These are phyloP conservation scores for Tadarida brasiliensis DNA, from an alignment of 2,797 vertebrate species.

Conservation along the genomic window DNA sequence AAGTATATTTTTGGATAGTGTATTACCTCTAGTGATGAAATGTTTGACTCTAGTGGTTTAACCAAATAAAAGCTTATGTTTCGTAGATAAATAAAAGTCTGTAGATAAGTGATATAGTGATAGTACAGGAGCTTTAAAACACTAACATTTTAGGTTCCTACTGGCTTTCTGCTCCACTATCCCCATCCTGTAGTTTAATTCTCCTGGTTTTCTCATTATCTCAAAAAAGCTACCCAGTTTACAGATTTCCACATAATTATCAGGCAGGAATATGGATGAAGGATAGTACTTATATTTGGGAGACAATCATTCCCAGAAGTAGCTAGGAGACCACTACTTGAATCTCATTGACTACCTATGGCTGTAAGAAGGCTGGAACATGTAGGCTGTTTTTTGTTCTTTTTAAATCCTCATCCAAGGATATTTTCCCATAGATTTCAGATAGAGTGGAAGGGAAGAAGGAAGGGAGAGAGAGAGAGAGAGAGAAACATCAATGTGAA, in stretches of 20 bases:
- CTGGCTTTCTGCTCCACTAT: background rate
- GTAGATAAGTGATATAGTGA: background rate
- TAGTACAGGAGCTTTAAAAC: background rate
- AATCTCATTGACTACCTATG: background rate
- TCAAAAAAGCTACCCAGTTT: background rate
- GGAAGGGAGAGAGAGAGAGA: too few species aligned
- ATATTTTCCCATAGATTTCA: too few species aligned
- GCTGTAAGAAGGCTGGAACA: background rate
- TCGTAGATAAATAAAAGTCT: background rate
- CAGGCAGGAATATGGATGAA: background rate
- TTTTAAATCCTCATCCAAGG: too few species aligned
- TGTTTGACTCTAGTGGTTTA: constrained; percentile 3
- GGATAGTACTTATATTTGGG: background rate
- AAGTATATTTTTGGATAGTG: background rate
- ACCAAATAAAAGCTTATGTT: background rate
- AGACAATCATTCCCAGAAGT: background rate
- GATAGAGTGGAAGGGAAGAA: too few species aligned
- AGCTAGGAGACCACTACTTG: background rate
- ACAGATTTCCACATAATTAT: background rate
- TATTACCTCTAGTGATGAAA: background rate
- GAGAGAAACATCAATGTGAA: too few species aligned
- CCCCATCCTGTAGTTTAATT: background rate
- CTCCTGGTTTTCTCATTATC: background rate
- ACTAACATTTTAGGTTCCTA: background rate
- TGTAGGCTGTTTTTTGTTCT: background rate